Evolutionary conservation across 2,888 invertebrate species (phyloP), one percentile per base, ranked within the genome.

Genomic region (Dorcus parallelipipedus): DNA sequence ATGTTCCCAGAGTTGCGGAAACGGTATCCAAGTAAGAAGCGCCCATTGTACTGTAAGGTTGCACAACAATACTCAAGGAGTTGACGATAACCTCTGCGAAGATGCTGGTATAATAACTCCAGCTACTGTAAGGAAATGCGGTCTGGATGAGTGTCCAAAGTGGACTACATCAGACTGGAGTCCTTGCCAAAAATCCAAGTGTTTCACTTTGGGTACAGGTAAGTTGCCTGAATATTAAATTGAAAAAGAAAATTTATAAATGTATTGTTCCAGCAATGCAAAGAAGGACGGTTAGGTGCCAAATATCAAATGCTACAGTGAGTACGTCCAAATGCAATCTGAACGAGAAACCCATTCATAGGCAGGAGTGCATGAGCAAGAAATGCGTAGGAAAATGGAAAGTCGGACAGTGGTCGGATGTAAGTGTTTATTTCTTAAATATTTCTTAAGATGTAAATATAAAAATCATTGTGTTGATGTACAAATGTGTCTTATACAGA

Each of bases 381-480:
- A 86, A 87, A n/a, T 97, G 96, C 80, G 88, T 86, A 70, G 91
- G 95, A 0, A 87, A 89, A 52, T 98, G 97, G 97, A 86, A 89
- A 60, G 89, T 91, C 3, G 93, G 94, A 7, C 86, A 91, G 57
- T 97, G 97, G 97, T 94, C 94, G 42, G 89, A 92, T 86, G 96
- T 96, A 79, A 78, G 76, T 50, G 10, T 33, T 49, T 49, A 14
- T 8, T 8, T 45, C n/a, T 45, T 10, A 4, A 26, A 26, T 33
- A 7, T 4, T 33, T 6, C 6, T 33, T 33, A 33, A 6, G 7
- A 6, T 33, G 26, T 33, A 7, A 33, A 33, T 33, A 33, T 33
- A 5, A 26, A 5, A 33, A 6, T 33, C 26, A 33, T 6, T 33
- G 26, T 6, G 1, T 33, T 33, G 7, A 33, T 33, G 20, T 3